Base-by-base conservation (phyloP, 2,113 vertebrate genomes). In the Protomyctophum bolini region DNA sequence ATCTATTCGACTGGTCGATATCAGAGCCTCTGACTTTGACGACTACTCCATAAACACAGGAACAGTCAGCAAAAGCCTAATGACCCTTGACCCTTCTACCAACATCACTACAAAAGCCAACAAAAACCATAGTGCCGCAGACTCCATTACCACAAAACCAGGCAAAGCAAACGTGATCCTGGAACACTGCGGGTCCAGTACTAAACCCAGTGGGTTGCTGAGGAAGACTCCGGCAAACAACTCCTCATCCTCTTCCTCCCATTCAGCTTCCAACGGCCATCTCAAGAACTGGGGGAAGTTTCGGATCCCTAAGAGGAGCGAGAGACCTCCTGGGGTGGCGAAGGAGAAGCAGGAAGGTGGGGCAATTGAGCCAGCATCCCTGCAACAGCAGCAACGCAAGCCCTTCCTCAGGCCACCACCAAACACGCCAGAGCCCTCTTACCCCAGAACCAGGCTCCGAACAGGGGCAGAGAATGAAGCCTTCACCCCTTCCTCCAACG, bases 201-300 rank as follows among this genome's bases (percentile, higher is more conserved):
- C 91, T 88, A 94, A 88, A 80, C 92, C 92, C 82, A 94, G 94
- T 0, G 93, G 93, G 45, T 91, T 93, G 52, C 90, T 93, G 10
- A 80, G 91, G 89, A 95, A 83, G 90, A 78, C 83, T 5, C 91
- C 91, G 29, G 69, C 88, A n/a, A 68, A 79, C 68, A 78, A 91
- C 78, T 89, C 88, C 66, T 90, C 93, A 92, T 76, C 94, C 77
- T 90, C 93, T 91, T 76, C 94, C 77, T 87, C 95, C 91, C 93
- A 84, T 1, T 81, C 92, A 0, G 85, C 94, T 7, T 86, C 87
- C 0, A 91, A 51, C 0, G 64, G 93, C 79, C 94, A 94, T 0
- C 93, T 93, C 45, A 95, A 94, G 68, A 95, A 95, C 91, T 98
- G 97, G 97, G 97, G 97, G 0, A 97, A 95, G 84, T 98, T 99